Evolutionary conservation across 2,113 vertebrate species (phyloP).

Genomic region (Channa maculata): DNA sequence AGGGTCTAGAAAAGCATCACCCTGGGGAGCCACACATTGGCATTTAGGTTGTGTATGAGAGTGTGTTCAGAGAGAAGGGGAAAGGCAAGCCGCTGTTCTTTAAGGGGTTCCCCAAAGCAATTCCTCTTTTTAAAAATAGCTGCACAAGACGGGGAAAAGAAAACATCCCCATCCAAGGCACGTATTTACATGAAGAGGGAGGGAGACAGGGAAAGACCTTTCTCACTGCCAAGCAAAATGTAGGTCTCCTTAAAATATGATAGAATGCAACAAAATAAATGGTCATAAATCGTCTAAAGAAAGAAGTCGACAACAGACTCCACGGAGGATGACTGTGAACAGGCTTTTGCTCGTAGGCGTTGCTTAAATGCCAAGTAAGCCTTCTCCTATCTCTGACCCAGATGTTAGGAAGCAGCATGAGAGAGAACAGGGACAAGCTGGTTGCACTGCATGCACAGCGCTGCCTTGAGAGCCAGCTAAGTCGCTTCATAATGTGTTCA

Average conservation of each 20-base stretch:
- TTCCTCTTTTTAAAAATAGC: conserved; percentile 67
- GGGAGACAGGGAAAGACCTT: not conserved
- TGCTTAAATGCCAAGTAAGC: not conserved
- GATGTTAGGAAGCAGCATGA: conserved; percentile 13
- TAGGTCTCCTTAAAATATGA: too few relatives aligned
- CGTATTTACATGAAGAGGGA: conserved; percentile 22
- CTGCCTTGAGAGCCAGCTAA: conserved; percentile 14
- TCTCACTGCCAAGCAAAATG: not conserved
- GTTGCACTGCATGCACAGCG: not conserved
- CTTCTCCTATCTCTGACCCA: conserved; percentile 35
- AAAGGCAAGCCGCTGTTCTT: conserved; percentile 43
- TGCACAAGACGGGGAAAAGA: conserved; percentile 7
- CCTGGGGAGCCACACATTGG: not conserved
- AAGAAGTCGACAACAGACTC: not conserved
- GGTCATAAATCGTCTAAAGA: not conserved
- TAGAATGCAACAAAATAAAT: not conserved
- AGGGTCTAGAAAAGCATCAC: not conserved
- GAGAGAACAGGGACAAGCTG: not conserved
- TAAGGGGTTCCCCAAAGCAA: conserved; percentile 66
- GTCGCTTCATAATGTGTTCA: conserved; percentile 7
- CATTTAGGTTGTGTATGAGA: conserved; percentile 4
- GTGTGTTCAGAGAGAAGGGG: not conserved
- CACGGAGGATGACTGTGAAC: not conserved
- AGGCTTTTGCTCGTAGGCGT: not conserved
- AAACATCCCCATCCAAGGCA: conserved; percentile 10